These are phyloP conservation scores for Sorex maritimensis DNA, from an alignment of 2,797 vertebrate genomes.

Conservation along the genomic window DNA sequence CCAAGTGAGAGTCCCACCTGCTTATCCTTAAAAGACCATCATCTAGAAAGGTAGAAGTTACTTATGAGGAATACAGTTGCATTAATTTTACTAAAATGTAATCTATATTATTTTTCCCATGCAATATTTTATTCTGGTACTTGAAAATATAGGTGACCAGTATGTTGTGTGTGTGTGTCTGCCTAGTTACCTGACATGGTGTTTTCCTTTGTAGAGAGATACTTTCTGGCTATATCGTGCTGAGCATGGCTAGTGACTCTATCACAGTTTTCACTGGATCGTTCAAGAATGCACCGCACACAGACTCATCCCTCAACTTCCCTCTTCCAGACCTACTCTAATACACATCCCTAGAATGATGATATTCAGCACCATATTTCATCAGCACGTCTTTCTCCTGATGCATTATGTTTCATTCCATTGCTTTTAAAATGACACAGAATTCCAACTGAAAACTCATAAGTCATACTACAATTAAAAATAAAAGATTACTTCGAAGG, in stretches of 20 bases:
- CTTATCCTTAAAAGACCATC: background rate
- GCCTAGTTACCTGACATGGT: background rate
- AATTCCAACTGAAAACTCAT: slow-evolving; percentile 70
- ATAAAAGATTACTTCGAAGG: slow-evolving; percentile 73
- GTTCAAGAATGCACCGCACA: slow-evolving; percentile 65
- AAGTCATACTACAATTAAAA: slow-evolving; percentile 85
- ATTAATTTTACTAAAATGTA: background rate
- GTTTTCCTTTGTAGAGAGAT: background rate
- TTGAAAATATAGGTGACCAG: background rate
- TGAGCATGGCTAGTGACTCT: slow-evolving; percentile 68
- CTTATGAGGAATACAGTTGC: background rate
- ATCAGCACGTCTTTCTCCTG: slow-evolving; percentile 70
- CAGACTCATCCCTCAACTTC: slow-evolving; percentile 77
- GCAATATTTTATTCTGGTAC: slow-evolving; percentile 22
- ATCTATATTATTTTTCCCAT: background rate
- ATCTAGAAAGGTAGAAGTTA: background rate
- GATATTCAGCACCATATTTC: slow-evolving; percentile 63
- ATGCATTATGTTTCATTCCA: slow-evolving; percentile 59
- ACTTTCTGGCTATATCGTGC: background rate
- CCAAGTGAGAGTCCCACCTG: background rate
- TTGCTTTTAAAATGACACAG: slow-evolving; percentile 50
- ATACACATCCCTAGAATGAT: slow-evolving; percentile 71
- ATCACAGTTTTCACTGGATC: slow-evolving; percentile 66
- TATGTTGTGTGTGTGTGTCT: accelerated
- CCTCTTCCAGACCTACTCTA: slow-evolving; percentile 20